Evolutionary conservation across 2,113 vertebrate genomes (phyloP).

Genomic region (Diadophis punctatus): DNA sequence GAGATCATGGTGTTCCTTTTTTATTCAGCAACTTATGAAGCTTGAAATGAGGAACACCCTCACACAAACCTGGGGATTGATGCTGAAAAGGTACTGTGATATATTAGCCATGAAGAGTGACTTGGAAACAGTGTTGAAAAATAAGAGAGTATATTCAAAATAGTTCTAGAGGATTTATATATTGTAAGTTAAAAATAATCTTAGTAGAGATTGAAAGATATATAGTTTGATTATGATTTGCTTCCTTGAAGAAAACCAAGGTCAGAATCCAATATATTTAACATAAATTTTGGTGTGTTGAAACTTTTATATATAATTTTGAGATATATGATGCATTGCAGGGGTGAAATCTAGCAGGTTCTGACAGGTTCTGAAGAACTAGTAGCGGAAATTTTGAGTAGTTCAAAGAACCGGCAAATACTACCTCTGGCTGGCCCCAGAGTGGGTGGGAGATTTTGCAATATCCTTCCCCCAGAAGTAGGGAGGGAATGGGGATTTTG

Average conservation of each 20-base stretch:
- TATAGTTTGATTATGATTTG: background rate
- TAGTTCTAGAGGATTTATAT: background rate
- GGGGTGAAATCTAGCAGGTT: too few relatives aligned
- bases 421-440: too few relatives aligned
- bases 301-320: background rate
- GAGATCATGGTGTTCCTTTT: background rate
- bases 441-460: too few relatives aligned
- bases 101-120: background rate
- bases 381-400: too few relatives aligned
- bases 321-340: background rate
- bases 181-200: background rate
- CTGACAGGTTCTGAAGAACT: too few relatives aligned
- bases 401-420: too few relatives aligned
- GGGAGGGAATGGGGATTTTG: too few relatives aligned
- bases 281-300: background rate
- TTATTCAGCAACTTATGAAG: constrained; percentile 12
- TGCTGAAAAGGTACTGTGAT: background rate
- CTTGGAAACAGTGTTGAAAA: background rate
- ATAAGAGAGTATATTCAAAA: background rate
- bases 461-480: too few relatives aligned
- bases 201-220: background rate
- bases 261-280: background rate
- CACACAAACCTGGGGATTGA: background rate
- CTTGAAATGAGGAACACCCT: constrained; percentile 1
- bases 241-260: background rate